Evolutionary conservation across 2,113 vertebrate species (phyloP).

Genomic region (Sorex fumeus): DNA sequence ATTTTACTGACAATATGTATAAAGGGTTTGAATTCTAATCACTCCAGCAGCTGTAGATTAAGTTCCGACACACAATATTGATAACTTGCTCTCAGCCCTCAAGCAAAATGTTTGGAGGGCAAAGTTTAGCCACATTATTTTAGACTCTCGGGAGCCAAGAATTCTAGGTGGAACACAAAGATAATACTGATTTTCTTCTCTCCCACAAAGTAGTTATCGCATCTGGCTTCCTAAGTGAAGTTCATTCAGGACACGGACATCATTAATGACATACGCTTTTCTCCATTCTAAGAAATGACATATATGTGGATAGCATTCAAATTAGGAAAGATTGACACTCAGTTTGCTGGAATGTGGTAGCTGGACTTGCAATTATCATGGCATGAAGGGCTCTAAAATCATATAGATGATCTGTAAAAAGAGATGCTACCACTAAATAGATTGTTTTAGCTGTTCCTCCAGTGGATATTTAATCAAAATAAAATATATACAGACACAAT

Average conservation of each 20-base stretch:
- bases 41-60: slow-evolving; percentile 6
- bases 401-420: background rate
- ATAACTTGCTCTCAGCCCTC: background rate
- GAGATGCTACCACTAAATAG: background rate
- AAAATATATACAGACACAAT: background rate
- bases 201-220: background rate
- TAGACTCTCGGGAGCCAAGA: background rate
- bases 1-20: slow-evolving; percentile 26
- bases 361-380: background rate
- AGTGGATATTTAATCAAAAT: background rate
- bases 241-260: background rate
- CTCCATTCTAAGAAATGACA: slow-evolving; percentile 30
- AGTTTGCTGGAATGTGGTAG: background rate
- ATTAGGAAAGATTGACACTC: background rate
- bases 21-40: slow-evolving; percentile 2
- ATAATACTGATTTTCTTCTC: background rate
- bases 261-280: slow-evolving; percentile 24
- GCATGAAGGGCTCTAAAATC: background rate
- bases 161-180: background rate
- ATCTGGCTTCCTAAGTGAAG: background rate
- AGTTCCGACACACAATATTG: background rate
- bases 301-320: slow-evolving; percentile 14
- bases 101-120: background rate
- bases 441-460: background rate
- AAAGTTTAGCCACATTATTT: background rate